These are phyloP conservation scores for Lathamus discolor DNA, from an alignment of 2,113 vertebrate genomes.

Conservation along the genomic window DNA sequence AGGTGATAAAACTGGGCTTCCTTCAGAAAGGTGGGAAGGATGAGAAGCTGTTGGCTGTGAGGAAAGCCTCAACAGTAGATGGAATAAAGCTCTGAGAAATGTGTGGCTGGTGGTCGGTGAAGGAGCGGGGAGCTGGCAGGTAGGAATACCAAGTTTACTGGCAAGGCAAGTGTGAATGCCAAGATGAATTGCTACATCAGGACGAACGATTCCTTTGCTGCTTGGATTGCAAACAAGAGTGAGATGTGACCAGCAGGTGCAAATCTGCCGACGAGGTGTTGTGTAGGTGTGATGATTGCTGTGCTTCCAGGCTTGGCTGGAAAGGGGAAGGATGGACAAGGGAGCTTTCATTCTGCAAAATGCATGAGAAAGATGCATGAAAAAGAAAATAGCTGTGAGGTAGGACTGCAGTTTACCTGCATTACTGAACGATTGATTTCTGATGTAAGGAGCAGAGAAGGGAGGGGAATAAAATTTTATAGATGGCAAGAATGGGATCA, in stretches of 20 bases:
- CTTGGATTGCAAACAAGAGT: not conserved
- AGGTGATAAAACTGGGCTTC: not conserved
- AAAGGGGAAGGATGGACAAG: not conserved
- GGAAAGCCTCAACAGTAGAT: not conserved
- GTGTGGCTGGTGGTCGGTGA: not conserved
- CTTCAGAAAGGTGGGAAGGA: not conserved
- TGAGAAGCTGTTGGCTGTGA: not conserved
- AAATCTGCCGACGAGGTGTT: not conserved
- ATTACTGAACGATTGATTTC: constrained; percentile 20
- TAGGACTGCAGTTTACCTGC: not conserved
- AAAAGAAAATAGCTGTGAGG: not conserved
- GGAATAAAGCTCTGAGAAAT: not conserved
- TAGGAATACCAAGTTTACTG: not conserved
- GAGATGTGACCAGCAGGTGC: not conserved
- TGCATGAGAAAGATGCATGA: not conserved
- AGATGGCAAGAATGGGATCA: not conserved
- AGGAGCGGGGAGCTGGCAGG: not conserved
- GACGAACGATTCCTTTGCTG: not conserved
- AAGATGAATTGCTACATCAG: not conserved
- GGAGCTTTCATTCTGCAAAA: not conserved
- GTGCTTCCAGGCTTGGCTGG: not conserved
- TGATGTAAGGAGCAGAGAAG: not conserved
- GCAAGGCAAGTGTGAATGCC: not conserved
- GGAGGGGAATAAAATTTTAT: constrained; percentile 24
- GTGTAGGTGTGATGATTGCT: not conserved